A percentile compares a stretch with the other conserved stretches of the same genome.
Conservation (phyloP, 2,888 invertebrate genomes). For the Thecocarcelia acutangulata region DNA sequence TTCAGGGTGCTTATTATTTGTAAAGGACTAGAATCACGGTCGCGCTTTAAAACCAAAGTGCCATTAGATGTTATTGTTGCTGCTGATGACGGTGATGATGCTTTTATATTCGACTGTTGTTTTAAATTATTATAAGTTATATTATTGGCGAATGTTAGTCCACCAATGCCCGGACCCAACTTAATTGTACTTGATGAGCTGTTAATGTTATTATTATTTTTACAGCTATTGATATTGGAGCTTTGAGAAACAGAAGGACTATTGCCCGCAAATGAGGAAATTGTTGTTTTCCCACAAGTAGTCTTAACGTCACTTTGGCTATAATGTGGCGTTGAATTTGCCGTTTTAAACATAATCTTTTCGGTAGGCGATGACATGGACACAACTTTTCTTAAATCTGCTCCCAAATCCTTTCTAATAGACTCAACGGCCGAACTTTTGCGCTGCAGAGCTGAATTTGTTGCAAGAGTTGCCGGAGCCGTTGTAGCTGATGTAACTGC, state of each 20-base stretch:
- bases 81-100: slow-evolving; percentile 70
- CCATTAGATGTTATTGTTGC: slow-evolving; percentile 74
- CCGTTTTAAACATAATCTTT: slow-evolving; percentile 37
- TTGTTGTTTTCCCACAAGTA: slow-evolving; percentile 58
- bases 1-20: slow-evolving; percentile 74
- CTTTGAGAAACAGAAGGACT: slow-evolving; percentile 32
- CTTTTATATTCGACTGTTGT: slow-evolving; percentile 76
- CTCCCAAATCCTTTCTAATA: slow-evolving; percentile 86
- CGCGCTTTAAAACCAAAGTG: slow-evolving; percentile 76
- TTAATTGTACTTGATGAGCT: slow-evolving; percentile 79
- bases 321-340: slow-evolving; percentile 69
- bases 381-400: slow-evolving; percentile 81
- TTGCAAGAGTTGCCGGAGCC: slow-evolving; percentile 75
- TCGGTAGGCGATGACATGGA: slow-evolving; percentile 63
- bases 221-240: slow-evolving; percentile 24
- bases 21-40: slow-evolving; percentile 78
- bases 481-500: slow-evolving; percentile 73
- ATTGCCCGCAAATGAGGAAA: slow-evolving; percentile 36
- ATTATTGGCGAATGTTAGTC: slow-evolving; percentile 81
- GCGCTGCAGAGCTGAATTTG: slow-evolving; percentile 76
- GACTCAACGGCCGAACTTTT: slow-evolving; percentile 80
- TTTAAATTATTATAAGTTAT: slow-evolving; percentile 80
- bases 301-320: slow-evolving; percentile 52
- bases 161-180: slow-evolving; percentile 80
- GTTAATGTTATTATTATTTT: slow-evolving; percentile 36